phyloP scores from a whole-genome alignment of 2,113 vertebrate genomes.

The Gadus chalcogrammus region DNA sequence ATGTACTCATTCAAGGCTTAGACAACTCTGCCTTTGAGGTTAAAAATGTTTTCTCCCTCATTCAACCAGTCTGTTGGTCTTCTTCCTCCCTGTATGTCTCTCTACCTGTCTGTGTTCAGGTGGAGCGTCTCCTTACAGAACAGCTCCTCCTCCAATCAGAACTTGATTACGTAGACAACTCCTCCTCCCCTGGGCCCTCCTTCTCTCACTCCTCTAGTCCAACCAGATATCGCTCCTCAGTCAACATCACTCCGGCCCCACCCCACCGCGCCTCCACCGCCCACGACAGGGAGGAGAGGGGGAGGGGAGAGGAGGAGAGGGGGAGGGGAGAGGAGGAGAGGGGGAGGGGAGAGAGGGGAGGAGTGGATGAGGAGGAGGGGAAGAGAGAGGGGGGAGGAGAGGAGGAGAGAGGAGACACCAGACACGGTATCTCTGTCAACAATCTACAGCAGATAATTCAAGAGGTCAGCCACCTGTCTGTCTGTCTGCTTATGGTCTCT shows the following conservation, averaged over 20 bases:
- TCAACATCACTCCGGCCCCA: conserved; percentile 81
- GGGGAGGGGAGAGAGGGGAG: conserved; percentile 16
- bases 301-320: conserved; percentile 38
- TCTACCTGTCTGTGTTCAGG: conserved; percentile 62
- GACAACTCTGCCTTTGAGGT: background rate
- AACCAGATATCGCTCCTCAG: conserved; percentile 77
- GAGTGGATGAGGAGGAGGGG: conserved; percentile 32
- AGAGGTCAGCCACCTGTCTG: conserved; percentile 70
- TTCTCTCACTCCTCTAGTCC: conserved; percentile 76
- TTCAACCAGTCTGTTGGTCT: background rate
- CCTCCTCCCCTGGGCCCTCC: conserved; percentile 64
- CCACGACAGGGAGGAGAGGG: conserved; percentile 37
- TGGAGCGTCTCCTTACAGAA: conserved; percentile 88
- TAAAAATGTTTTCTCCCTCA: background rate
- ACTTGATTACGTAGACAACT: conserved; percentile 69
- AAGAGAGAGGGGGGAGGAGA: conserved; percentile 10
- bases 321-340: conserved; percentile 9
- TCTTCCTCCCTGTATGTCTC: background rate
- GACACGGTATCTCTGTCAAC: conserved; percentile 55
- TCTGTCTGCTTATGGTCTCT: background rate
- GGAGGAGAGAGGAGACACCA: conserved; percentile 31
- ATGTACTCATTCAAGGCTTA: background rate
- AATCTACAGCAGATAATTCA: conserved; percentile 85
- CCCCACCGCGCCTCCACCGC: conserved; percentile 70
- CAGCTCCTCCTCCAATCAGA: conserved; percentile 88